phyloP scores from a whole-genome alignment of 1,140 invertebrate species.

The Druon quercuslanigerum region DNA sequence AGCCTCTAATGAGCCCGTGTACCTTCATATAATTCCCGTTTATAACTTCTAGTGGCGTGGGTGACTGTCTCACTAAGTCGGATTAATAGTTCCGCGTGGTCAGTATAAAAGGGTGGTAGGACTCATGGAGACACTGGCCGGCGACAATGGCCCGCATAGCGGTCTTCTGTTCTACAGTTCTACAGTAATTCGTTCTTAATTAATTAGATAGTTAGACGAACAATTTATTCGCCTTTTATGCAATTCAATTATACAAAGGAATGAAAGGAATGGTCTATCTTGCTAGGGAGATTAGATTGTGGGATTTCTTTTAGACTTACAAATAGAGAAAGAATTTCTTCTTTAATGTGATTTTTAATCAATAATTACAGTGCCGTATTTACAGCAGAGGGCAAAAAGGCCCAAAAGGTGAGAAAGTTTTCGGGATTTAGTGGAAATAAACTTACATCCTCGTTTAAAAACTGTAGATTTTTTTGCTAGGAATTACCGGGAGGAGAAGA shows the following conservation, averaged over 20 bases:
- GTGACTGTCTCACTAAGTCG: conserved; percentile 37
- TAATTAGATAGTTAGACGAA: conserved; percentile 7
- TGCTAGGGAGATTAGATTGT: neutral
- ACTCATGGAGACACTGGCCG: neutral
- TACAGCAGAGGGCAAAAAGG: too few relatives aligned
- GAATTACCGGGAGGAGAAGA: too few relatives aligned
- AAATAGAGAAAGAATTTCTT: neutral
- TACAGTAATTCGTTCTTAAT: conserved; percentile 28
- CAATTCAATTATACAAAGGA: conserved; percentile 20
- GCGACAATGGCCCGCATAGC: conserved; percentile 11
- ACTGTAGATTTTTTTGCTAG: too few relatives aligned
- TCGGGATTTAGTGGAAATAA: too few relatives aligned
- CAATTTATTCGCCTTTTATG: neutral
- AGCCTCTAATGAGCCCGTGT: conserved; percentile 39
- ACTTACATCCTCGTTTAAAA: too few relatives aligned
- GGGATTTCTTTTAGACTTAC: neutral
- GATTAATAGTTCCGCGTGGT: conserved; percentile 46
- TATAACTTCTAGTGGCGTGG: conserved; percentile 31
- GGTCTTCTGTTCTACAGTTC: conserved; percentile 16
- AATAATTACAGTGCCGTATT: too few relatives aligned
- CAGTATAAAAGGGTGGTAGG: conserved; percentile 26
- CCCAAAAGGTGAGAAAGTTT: too few relatives aligned
- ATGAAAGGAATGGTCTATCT: conserved; percentile 15
- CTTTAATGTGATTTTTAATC: neutral
- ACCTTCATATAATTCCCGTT: conserved; percentile 25